These are phyloP conservation scores for Borostomias antarcticus DNA, from an alignment of 2,797 vertebrate genomes.

Conservation along the genomic window DNA sequence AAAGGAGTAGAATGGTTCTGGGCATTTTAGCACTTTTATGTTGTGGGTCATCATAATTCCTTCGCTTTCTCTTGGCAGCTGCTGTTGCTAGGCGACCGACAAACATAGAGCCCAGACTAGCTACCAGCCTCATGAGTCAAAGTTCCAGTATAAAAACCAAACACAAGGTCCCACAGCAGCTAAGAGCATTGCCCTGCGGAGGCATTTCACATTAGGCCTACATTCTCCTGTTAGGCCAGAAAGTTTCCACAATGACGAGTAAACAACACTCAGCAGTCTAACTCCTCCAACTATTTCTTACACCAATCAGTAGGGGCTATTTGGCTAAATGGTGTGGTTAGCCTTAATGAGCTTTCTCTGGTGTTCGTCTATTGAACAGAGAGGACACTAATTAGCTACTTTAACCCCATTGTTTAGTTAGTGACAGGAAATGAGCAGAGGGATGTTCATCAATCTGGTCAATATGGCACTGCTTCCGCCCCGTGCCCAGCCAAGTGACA, in stretches of 20 bases:
- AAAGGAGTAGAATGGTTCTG: conserved; percentile 42
- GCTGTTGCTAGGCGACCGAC: conserved; percentile 57
- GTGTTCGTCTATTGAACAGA: background rate
- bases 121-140: conserved; percentile 65
- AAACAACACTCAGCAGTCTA: conserved; percentile 29
- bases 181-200: conserved; percentile 40
- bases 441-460: conserved; percentile 48
- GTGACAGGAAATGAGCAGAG: conserved; percentile 26
- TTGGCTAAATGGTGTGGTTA: background rate
- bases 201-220: conserved; percentile 43
- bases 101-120: conserved; percentile 61
- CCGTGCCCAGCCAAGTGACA: conserved; percentile 39
- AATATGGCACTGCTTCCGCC: conserved; percentile 22
- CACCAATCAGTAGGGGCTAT: background rate
- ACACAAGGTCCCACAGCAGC: conserved; percentile 45
- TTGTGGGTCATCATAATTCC: conserved; percentile 55
- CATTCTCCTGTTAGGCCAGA: conserved; percentile 24
- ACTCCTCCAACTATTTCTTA: background rate
- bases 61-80: conserved; percentile 49
- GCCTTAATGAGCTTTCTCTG: background rate
- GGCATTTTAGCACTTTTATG: conserved; percentile 44
- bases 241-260: conserved; percentile 65
- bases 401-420: conserved; percentile 30
- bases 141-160: conserved; percentile 55
- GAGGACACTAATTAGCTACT: conserved; percentile 15